phyloP scores from a whole-genome alignment of 2,888 invertebrate genomes.

The Caenorhabditis drosophilae region DNA sequence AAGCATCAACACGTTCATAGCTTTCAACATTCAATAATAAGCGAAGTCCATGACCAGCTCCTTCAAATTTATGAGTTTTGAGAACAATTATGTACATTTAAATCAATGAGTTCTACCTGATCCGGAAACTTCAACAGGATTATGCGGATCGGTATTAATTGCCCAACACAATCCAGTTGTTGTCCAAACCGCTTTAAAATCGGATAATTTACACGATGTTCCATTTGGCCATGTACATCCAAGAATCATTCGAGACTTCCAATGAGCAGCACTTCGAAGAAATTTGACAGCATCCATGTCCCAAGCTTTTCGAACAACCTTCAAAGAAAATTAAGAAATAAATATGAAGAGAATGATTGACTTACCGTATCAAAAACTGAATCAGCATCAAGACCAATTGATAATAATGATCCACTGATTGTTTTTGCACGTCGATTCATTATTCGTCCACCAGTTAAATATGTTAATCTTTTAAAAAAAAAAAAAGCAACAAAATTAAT shows the following conservation, averaged over 20 bases:
- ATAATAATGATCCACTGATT: conserved; percentile 19
- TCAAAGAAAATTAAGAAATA: too few species aligned
- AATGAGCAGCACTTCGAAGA: conserved; percentile 63
- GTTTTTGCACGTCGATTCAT: conserved; percentile 54
- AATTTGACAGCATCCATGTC: conserved; percentile 67
- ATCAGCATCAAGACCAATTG: conserved; percentile 29
- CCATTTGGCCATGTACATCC: conserved; percentile 65
- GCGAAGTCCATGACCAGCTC: conserved; percentile 58
- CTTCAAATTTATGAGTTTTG: conserved; percentile 10
- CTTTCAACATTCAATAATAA: conserved; percentile 65
- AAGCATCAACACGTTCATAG: conserved; percentile 66
- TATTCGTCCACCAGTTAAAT: conserved; percentile 60
- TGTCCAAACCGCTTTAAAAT: conserved; percentile 66
- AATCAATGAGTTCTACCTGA: conserved; percentile 33
- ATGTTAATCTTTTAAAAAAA: conserved; percentile 51
- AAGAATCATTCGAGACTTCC: conserved; percentile 65
- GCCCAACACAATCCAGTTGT: conserved; percentile 69
- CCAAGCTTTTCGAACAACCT: conserved; percentile 56
- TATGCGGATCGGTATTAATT: conserved; percentile 60
- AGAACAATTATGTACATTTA: not conserved
- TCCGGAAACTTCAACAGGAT: conserved; percentile 57
- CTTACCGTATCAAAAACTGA: conserved; percentile 35
- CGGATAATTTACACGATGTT: conserved; percentile 52
- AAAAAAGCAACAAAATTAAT: not conserved
- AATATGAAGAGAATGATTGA: too few species aligned